Conservation (phyloP, 1,140 invertebrate species). For the Euura lappo region DNA sequence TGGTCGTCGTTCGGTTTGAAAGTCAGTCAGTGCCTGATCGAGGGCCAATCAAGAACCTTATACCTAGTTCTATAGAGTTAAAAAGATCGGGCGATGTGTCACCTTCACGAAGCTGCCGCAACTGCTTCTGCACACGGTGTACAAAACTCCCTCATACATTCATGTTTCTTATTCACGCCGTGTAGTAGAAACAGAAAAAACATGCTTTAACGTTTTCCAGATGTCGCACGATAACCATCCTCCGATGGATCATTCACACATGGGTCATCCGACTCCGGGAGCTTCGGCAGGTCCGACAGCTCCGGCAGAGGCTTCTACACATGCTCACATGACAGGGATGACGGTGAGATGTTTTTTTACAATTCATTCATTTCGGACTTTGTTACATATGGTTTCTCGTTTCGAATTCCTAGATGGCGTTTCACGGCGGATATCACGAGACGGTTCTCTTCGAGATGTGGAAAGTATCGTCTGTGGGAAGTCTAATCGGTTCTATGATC, state of each 20-base stretch:
- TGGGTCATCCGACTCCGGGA: constrained; percentile 33
- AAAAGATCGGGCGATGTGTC: background rate
- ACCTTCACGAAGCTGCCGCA: background rate
- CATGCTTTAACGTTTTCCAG: constrained; percentile 17
- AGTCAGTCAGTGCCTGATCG: background rate
- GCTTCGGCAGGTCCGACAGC: constrained; percentile 17
- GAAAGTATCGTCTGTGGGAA: constrained; percentile 73
- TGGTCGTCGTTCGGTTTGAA: too few relatives aligned
- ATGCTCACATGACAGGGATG: constrained; percentile 39
- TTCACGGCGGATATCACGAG: constrained; percentile 78
- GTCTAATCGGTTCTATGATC: constrained; percentile 83
- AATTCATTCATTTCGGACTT: background rate
- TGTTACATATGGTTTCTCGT: background rate
- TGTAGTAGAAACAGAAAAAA: background rate
- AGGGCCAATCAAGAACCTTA: constrained; percentile 23
- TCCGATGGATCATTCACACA: constrained; percentile 28
- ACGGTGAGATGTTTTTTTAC: constrained; percentile 37
- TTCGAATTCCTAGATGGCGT: constrained; percentile 67
- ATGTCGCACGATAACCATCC: constrained; percentile 42
- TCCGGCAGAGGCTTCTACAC: constrained; percentile 17
- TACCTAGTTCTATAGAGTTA: background rate
- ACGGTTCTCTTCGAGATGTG: constrained; percentile 81
- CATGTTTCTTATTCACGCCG: too few relatives aligned
- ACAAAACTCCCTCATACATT: background rate
- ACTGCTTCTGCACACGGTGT: background rate